Conservation (phyloP, 2,113 vertebrate species). For the Corapipo altera region DNA sequence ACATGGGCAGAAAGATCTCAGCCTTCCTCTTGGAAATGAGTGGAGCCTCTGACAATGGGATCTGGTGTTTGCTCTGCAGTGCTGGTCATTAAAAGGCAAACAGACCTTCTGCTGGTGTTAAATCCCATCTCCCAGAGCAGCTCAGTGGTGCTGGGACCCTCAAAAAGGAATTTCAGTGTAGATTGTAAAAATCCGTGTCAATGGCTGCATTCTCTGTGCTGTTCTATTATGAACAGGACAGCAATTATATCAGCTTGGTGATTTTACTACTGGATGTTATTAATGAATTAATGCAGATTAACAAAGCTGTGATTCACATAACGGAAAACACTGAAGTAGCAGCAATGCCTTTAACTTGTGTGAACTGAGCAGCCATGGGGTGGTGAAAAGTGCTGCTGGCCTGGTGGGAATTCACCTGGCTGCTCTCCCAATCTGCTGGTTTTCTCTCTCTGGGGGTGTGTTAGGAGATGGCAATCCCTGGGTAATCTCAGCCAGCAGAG, state of each 20-base stretch:
- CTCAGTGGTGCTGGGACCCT: background rate
- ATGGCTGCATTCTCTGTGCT: background rate
- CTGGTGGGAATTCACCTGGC: constrained; percentile 19
- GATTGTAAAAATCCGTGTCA: background rate
- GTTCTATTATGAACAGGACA: background rate
- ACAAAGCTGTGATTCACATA: background rate
- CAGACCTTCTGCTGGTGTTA: background rate
- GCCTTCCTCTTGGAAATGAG: background rate
- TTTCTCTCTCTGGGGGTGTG: background rate
- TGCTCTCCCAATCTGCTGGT: background rate
- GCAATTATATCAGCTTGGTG: background rate
- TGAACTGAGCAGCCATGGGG: background rate
- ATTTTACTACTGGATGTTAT: background rate
- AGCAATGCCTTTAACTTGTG: background rate
- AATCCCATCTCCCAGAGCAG: background rate
- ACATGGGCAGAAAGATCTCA: background rate
- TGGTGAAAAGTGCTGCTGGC: background rate
- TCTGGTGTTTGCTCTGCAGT: background rate
- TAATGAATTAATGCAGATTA: constrained; percentile 3
- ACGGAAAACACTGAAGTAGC: background rate
- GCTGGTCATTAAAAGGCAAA: background rate
- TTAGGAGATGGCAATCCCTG: background rate
- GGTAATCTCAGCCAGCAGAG: background rate
- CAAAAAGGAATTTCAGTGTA: background rate
- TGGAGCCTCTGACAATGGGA: background rate